Evolutionary conservation across 2,888 invertebrate species (phyloP).

Genomic region (Oligia strigilis): DNA sequence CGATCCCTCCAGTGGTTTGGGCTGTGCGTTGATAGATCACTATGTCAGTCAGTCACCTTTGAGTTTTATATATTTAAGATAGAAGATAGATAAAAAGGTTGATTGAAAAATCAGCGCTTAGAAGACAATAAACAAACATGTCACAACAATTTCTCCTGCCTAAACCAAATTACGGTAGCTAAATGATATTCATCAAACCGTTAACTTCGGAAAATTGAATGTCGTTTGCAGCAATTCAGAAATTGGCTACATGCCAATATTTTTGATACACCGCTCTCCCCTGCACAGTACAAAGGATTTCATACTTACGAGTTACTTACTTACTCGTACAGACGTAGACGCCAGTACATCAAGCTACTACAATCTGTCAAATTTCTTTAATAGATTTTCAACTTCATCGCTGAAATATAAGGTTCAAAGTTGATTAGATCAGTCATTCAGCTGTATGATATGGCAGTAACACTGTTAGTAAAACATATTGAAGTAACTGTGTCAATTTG

Average conservation of each 20-base stretch:
- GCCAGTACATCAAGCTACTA: no score
- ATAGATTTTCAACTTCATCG: neutral
- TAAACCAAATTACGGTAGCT: conserved; percentile 11
- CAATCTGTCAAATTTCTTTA: neutral
- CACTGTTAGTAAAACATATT: neutral
- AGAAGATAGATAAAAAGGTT: no score
- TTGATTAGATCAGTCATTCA: neutral
- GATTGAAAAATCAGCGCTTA: no score
- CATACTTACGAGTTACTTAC: neutral
- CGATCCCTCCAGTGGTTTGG: no score
- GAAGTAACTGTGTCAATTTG: neutral
- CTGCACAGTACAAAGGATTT: neutral
- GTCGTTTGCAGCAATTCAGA: conserved; percentile 46
- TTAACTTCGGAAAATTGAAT: conserved; percentile 56
- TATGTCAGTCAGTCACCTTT: no score
- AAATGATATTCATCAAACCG: conserved; percentile 59
- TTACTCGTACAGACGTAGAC: no score
- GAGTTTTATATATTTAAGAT: no score
- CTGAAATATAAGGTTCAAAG: no score
- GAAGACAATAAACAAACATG: neutral
- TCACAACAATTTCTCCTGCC: neutral
- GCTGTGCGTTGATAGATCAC: no score
- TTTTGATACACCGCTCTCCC: conserved; percentile 31
- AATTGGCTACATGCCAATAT: conserved; percentile 55
- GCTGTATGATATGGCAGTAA: neutral